Base-by-base conservation (phyloP, 2,113 vertebrate genomes). In the Orycteropus afer region DNA sequence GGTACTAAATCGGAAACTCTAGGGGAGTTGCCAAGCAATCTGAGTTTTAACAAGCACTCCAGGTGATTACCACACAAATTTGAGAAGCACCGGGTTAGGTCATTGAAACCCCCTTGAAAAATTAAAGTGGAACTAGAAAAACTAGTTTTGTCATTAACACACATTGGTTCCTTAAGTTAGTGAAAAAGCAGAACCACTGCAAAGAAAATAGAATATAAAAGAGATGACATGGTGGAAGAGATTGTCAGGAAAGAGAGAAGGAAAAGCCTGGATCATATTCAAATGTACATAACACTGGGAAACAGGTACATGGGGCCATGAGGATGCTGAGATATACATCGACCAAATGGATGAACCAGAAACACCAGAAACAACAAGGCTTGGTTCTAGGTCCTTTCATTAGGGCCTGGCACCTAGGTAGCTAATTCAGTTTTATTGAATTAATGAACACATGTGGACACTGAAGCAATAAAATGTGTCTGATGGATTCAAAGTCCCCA, bases 51-150 rank as follows among this genome's bases (percentile, higher is more conserved):
- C 2, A 84, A 81, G n/a, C 37, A 1, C 59, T 89, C 37, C 32
- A 47, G 11, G 27, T 59, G 91, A 86, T 80, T 92, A 67, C 8
- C 9, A 89, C 13, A 74, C 42, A 78, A 27, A 18, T 85, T 79
- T 57, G 65, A 92, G 83, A 94, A 61, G 12, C 25, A 45, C 10
- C 55, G 22, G 3, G 22, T 53, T 42, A 85, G 49, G 34, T 20
- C 71, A 78, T 2, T 65, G n/a, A 94, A 80, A 91, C 86, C 22
- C 63, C 34, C 83, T 85, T 86, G 34, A 84, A 73, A 84, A 76
- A 91, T 67, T 91, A 49, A 95, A 92, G 14, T 57, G 14, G 79
- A 79, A 86, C 27, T n/a, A 77, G 86, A 92, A 94, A 63, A 86
- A 84, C 84, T 37, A n/a, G n/a, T 76, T 76, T 63, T 93, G 49